Percentiles rank a stretch among this genome's conserved stretches.
Evolutionary conservation across 64 coral and sea anemone genomes (phyloP).

Genomic region (Stichodactyla helianthus): DNA sequence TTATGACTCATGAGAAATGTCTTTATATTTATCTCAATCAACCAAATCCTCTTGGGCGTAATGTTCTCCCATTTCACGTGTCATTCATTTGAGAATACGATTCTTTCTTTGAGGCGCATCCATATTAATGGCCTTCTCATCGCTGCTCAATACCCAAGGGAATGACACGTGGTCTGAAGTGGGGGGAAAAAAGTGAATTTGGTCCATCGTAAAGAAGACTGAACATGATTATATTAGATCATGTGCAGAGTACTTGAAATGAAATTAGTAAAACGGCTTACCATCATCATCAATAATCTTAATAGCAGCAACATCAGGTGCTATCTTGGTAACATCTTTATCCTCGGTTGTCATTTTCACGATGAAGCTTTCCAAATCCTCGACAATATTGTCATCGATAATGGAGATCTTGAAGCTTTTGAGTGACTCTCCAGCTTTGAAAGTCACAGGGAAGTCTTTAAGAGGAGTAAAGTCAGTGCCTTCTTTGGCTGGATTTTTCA

Average conservation of each 20-base stretch:
- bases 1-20: too few relatives aligned
- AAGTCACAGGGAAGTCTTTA: background rate
- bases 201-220: background rate
- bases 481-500: background rate
- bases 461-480: constrained; percentile 13
- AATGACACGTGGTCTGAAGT: background rate
- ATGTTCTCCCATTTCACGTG: too few relatives aligned
- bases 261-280: background rate
- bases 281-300: constrained; percentile 3
- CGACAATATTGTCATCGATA: background rate
- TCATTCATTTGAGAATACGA: too few relatives aligned
- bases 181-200: background rate
- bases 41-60: too few relatives aligned
- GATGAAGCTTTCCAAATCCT: background rate
- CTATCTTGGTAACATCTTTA: background rate
- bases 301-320: background rate
- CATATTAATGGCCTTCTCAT: too few relatives aligned
- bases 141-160: too few relatives aligned
- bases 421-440: background rate
- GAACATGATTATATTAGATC: too few relatives aligned
- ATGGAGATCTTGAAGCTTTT: background rate
- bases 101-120: too few relatives aligned
- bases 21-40: too few relatives aligned
- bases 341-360: background rate
- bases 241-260: too few relatives aligned